A percentile compares a stretch with the other conserved stretches of the same genome.
Evolutionary conservation across 2,797 vertebrate species (phyloP).

Genomic region (Tragopan temminckii): DNA sequence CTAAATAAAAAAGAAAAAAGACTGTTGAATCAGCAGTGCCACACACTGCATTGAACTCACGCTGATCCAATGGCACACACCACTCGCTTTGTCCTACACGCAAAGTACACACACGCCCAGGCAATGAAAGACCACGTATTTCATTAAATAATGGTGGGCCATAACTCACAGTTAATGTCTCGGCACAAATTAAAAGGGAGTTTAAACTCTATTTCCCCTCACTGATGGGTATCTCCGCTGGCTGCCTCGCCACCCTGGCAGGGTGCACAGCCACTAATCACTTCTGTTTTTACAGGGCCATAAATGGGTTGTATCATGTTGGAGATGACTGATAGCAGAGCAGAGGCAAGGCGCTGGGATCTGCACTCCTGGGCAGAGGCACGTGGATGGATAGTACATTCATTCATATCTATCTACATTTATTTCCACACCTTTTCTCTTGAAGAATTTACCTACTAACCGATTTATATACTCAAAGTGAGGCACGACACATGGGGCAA

Average conservation of each 20-base stretch:
- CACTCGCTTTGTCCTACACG: conserved; percentile 36
- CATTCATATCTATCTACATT: not conserved
- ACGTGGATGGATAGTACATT: fast-evolving
- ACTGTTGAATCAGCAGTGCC: conserved; percentile 56
- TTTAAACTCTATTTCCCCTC: not conserved
- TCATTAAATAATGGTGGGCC: conserved; percentile 33
- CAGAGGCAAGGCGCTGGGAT: fast-evolving
- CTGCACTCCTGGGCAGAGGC: not conserved
- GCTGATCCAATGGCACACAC: conserved; percentile 57
- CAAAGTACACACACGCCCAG: conserved; percentile 9
- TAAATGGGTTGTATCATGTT: too few relatives aligned
- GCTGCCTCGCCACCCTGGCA: not conserved
- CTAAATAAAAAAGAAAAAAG: conserved; percentile 27
- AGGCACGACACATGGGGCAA: not conserved
- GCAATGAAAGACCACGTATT: conserved; percentile 22
- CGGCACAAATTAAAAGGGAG: not conserved
- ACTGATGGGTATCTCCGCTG: not conserved
- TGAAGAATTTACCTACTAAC: not conserved
- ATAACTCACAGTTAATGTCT: conserved; percentile 31
- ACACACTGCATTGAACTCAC: conserved; percentile 58
- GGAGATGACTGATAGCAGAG: not conserved
- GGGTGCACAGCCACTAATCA: not conserved
- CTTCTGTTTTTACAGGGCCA: not conserved
- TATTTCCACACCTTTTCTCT: not conserved
- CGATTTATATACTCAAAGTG: not conserved